Conservation (phyloP, 2,113 vertebrate species). For the Oncorhynchus keta region DNA sequence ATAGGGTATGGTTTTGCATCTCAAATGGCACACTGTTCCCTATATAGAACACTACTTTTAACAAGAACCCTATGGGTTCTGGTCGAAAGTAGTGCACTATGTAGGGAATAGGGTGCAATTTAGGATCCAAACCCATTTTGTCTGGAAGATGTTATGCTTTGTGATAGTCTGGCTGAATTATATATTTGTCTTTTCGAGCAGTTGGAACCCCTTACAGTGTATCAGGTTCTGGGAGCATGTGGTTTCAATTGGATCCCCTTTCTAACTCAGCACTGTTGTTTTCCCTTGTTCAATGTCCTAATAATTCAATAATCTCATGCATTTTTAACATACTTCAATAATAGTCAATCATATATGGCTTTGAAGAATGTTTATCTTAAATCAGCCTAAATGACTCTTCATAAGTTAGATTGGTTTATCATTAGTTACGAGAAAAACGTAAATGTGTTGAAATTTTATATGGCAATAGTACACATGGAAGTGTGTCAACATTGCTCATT, state of each 20-base stretch:
- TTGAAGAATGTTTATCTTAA: neutral
- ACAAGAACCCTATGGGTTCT: no score
- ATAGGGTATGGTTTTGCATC: neutral
- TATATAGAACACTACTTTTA: no score
- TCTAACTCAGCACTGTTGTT: constrained; percentile 10
- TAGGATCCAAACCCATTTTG: neutral
- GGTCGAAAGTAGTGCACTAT: no score
- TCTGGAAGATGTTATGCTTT: constrained; percentile 64
- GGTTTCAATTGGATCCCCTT: constrained; percentile 62
- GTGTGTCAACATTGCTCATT: constrained; percentile 48
- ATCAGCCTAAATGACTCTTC: neutral
- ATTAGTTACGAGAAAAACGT: neutral
- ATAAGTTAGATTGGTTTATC: no score
- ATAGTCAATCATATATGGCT: no score
- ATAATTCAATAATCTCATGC: neutral
- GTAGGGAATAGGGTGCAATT: no score
- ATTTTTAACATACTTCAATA: neutral
- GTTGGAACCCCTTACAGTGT: constrained; percentile 41
- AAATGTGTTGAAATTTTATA: neutral
- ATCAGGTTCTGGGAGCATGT: constrained; percentile 64
- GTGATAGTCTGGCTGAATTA: constrained; percentile 55
- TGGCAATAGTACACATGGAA: neutral
- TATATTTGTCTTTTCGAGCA: constrained; percentile 42
- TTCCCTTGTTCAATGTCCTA: constrained; percentile 47
- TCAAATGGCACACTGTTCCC: no score